These are phyloP conservation scores for Poecilia picta DNA, from an alignment of 2,797 vertebrate species.

Conservation along the genomic window DNA sequence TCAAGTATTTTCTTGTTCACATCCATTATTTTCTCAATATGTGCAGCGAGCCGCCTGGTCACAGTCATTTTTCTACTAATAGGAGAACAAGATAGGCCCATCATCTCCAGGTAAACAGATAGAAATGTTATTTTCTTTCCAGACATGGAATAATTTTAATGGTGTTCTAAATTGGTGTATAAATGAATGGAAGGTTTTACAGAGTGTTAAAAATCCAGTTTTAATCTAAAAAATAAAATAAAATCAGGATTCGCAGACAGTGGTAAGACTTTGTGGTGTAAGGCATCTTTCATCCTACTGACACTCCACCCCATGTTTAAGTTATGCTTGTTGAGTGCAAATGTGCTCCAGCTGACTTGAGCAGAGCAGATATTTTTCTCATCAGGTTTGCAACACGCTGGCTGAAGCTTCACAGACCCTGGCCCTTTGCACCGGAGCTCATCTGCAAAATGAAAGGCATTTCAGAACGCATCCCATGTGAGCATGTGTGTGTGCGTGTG, in stretches of 20 bases:
- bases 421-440: conserved; percentile 56
- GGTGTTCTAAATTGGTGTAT: conserved; percentile 7
- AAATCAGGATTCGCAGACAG: conserved; percentile 20
- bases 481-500: neutral
- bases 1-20: conserved; percentile 4
- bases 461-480: conserved; percentile 43
- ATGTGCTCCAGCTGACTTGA: conserved; percentile 52
- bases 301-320: conserved; percentile 41
- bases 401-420: conserved; percentile 47
- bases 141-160: conserved; percentile 9
- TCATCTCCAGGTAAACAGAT: conserved; percentile 4
- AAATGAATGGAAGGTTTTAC: conserved; percentile 18
- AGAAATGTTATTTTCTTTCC: conserved; percentile 6
- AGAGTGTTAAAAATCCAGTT: conserved; percentile 16
- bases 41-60: neutral
- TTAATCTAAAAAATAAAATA: conserved; percentile 10
- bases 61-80: neutral
- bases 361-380: conserved; percentile 37
- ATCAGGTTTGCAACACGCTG: conserved; percentile 37
- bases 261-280: conserved; percentile 27
- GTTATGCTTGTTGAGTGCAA: conserved; percentile 49
- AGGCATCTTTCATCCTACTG: conserved; percentile 48
- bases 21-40: neutral
- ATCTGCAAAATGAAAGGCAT: conserved; percentile 40
- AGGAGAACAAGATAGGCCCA: conserved; percentile 4